A percentile compares a stretch with the other conserved stretches of the same genome.
Evolutionary conservation across 2,888 invertebrate genomes (phyloP).

Genomic region (Pachycephus smyrnensis): DNA sequence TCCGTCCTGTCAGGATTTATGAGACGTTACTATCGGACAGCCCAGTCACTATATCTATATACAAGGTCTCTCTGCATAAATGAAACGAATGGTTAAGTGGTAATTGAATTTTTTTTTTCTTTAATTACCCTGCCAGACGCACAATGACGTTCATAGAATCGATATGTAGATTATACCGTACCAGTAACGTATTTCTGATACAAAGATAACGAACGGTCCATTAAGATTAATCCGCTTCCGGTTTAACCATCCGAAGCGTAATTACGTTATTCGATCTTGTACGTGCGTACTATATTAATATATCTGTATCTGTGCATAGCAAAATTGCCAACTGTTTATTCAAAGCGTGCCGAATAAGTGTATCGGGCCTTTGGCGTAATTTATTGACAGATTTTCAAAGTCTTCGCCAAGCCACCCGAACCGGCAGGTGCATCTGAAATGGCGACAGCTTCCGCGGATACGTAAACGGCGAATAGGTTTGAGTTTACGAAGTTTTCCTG

Average conservation of each 20-base stretch:
- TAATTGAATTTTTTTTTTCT: not conserved
- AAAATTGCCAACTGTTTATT: no score
- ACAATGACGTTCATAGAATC: not conserved
- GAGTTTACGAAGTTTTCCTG: not conserved
- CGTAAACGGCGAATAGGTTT: not conserved
- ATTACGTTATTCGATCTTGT: not conserved
- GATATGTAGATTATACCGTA: not conserved
- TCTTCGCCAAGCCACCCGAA: not conserved
- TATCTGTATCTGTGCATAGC: not conserved
- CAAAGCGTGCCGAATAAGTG: no score
- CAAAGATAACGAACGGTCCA: not conserved
- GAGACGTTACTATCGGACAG: not conserved
- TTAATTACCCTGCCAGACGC: not conserved
- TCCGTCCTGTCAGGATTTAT: conserved; percentile 3
- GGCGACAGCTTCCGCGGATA: not conserved
- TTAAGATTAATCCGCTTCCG: not conserved
- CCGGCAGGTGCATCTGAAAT: not conserved
- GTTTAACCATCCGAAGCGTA: not conserved
- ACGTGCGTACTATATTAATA: no score
- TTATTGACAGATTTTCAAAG: not conserved
- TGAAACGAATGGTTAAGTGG: not conserved
- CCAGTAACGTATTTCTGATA: not conserved
- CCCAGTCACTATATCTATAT: not conserved
- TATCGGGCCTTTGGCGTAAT: not conserved
- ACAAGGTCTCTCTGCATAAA: no score